These are phyloP conservation scores for Plebejus melissa DNA, from an alignment of 2,888 invertebrate species.

Conservation along the genomic window DNA sequence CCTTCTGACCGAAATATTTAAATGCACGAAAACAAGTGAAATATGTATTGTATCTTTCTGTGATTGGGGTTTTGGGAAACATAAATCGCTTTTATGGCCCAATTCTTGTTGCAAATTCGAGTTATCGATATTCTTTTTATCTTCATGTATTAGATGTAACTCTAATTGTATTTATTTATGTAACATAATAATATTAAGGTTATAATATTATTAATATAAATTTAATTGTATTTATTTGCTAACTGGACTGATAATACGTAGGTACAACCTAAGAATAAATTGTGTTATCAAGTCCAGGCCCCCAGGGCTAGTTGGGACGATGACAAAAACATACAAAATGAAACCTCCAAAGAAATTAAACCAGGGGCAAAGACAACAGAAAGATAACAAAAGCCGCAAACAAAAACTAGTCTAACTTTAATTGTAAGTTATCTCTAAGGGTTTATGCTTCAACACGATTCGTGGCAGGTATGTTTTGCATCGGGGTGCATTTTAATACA, in stretches of 20 bases:
- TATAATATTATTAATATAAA: too few relatives aligned
- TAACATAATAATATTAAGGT: too few relatives aligned
- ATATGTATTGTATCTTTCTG: conserved; percentile 67
- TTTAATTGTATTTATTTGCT: background rate
- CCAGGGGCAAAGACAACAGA: background rate
- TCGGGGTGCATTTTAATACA: conserved; percentile 59
- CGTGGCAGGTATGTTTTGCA: conserved; percentile 47
- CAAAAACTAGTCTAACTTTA: conserved; percentile 4
- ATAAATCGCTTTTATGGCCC: conserved; percentile 70
- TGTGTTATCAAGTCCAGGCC: too few relatives aligned
- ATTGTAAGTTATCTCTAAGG: conserved; percentile 1
- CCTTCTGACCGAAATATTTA: conserved; percentile 52
- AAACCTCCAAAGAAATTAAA: background rate
- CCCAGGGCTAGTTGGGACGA: background rate
- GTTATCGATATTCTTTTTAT: conserved; percentile 48
- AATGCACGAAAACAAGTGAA: conserved; percentile 49
- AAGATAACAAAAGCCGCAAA: background rate
- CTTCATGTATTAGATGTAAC: conserved; percentile 4
- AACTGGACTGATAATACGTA: background rate
- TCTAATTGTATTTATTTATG: background rate
- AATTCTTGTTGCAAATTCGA: conserved; percentile 70
- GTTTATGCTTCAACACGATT: conserved; percentile 31
- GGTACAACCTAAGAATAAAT: too few relatives aligned
- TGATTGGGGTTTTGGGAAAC: conserved; percentile 70
- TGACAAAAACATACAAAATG: background rate